These are phyloP conservation scores for Drosophila lini DNA, from an alignment of 1,140 invertebrate species.

Conservation along the genomic window DNA sequence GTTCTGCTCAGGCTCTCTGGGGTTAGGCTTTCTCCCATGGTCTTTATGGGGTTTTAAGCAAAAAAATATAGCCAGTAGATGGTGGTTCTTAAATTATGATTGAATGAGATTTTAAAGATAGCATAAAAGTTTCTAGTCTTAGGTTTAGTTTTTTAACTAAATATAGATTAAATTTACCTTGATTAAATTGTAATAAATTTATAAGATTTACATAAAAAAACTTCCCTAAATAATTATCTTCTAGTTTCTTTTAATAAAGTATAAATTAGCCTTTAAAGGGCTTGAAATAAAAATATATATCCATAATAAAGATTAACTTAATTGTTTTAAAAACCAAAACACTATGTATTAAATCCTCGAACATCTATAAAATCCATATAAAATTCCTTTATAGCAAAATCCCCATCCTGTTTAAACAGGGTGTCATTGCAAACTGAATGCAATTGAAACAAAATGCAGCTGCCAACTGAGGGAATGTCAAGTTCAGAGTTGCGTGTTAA, in stretches of 20 bases:
- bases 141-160: not conserved
- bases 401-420: not conserved
- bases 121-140: too few species aligned
- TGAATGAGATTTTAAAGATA: not conserved
- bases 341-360: fast-evolving
- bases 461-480: slow-evolving; percentile 60
- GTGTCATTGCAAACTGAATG: slow-evolving; percentile 38
- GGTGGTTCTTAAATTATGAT: not conserved
- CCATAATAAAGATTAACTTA: not conserved
- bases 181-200: too few species aligned
- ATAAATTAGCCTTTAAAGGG: not conserved
- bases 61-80: not conserved
- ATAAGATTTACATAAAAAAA: too few species aligned
- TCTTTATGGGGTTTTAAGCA: not conserved
- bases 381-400: too few species aligned
- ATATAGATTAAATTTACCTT: not conserved
- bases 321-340: fast-evolving
- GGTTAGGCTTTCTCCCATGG: too few species aligned
- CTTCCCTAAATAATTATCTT: too few species aligned
- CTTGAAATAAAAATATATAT: not conserved
- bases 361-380: not conserved
- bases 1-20: slow-evolving; percentile 2
- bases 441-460: slow-evolving; percentile 37
- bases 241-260: not conserved
- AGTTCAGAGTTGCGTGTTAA: slow-evolving; percentile 67